Evolutionary conservation across 2,113 vertebrate genomes (phyloP).

Genomic region (Epinephelus fuscoguttatus): DNA sequence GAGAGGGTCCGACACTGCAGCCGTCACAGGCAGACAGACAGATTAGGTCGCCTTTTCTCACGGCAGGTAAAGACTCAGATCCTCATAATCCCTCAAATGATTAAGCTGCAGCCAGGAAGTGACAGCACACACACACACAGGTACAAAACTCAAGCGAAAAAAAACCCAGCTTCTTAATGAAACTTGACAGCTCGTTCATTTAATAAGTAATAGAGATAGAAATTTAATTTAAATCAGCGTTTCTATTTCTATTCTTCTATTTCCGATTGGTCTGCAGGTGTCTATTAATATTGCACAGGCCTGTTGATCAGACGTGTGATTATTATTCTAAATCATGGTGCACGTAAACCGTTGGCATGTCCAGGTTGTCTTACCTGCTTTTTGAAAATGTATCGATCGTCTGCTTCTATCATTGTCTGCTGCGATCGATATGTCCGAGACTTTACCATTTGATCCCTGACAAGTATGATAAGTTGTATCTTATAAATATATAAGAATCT

Average conservation of each 20-base stretch:
- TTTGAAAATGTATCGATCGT: slow-evolving; percentile 1
- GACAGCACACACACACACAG: slow-evolving; percentile 35
- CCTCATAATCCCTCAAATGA: slow-evolving; percentile 64
- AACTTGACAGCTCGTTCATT: not conserved
- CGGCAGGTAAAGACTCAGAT: slow-evolving; percentile 64
- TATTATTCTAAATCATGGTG: not conserved
- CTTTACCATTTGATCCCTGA: not conserved
- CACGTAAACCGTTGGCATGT: not conserved
- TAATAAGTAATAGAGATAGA: not conserved
- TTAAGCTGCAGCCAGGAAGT: slow-evolving; percentile 29
- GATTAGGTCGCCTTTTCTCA: slow-evolving; percentile 61
- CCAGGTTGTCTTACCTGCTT: not conserved
- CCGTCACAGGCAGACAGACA: slow-evolving; percentile 19
- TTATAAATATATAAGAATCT: not conserved
- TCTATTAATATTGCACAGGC: not conserved
- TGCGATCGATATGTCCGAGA: not conserved
- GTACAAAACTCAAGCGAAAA: not conserved
- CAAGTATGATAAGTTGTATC: not conserved
- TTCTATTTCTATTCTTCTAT: not conserved
- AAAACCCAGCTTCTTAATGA: not conserved
- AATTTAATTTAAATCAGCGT: not conserved
- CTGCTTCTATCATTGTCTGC: not conserved
- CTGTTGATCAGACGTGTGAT: not conserved
- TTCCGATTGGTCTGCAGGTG: not conserved
- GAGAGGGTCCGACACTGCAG: slow-evolving; percentile 14